Conservation (phyloP, 2,888 invertebrate species). For the Agrochola lota region DNA sequence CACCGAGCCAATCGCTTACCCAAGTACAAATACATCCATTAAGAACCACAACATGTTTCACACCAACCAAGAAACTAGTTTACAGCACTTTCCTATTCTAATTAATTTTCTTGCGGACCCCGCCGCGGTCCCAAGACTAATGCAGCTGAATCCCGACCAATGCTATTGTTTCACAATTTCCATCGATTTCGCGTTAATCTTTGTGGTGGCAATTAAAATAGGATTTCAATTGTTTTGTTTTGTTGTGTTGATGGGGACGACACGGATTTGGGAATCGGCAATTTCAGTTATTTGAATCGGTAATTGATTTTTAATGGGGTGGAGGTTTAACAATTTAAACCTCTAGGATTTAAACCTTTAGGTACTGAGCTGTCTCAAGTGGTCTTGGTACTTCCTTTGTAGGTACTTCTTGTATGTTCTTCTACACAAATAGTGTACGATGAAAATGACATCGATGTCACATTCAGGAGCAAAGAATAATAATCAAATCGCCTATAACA, state of each 20-base stretch:
- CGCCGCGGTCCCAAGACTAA: conserved; percentile 32
- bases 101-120: conserved; percentile 50
- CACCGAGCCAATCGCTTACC: conserved; percentile 7
- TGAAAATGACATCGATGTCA: background rate
- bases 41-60: conserved; percentile 35
- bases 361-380: too few relatives aligned
- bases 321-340: background rate
- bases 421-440: background rate
- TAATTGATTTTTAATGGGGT: background rate
- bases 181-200: conserved; percentile 53
- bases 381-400: background rate
- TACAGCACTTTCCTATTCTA: conserved; percentile 35
- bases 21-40: conserved; percentile 1
- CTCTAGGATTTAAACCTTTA: too few relatives aligned
- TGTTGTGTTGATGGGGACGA: conserved; percentile 6
- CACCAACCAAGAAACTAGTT: conserved; percentile 32
- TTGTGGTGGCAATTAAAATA: conserved; percentile 56
- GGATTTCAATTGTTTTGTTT: conserved; percentile 46
- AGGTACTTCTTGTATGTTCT: background rate
- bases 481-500: background rate
- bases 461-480: background rate
- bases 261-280: conserved; percentile 11
- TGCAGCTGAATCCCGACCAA: conserved; percentile 46
- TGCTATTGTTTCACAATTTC: conserved; percentile 54
- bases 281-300: background rate